Base-by-base conservation (phyloP, 2,797 vertebrate species). In the Pygocentrus nattereri region DNA sequence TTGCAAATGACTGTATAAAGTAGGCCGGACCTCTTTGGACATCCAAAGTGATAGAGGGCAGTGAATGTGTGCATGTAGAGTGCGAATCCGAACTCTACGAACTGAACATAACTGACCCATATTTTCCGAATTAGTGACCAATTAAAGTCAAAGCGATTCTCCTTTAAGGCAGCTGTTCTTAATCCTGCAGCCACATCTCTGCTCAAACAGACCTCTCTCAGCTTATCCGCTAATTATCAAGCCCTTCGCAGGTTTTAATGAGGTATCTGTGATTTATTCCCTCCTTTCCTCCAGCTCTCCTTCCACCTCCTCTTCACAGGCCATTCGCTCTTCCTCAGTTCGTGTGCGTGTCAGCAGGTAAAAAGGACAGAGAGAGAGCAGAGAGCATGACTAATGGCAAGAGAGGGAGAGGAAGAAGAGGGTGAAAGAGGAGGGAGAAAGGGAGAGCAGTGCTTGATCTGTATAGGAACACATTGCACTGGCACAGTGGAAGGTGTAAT, bases 391-490 rank as follows among this genome's bases (percentile, higher is more conserved):
- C 38, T 44, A 38, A 25, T 34, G 47, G 15, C 11, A 11, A 69
- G 52, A 77, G 50, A 71, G 47, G 30, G 31, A 70, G 41, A 64
- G 50, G 34, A 54, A 13, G 12, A 8, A 61, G 58, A 61, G 58
- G 11, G 8, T 15, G 23, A 59, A 27, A 13, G 23, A 1, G 38
- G 5, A 67, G 59, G 78, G 52, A 74, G 31, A 78, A 65, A 59
- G 5, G 19, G 27, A 30, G 13, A 23, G 30, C 56, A 59, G 38
- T 1, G 19, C 67, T 77, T 80, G 54, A 69, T 80, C 52, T 70
- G 50, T 64, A 49, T 70, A 58, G 65, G 69, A 81, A 79, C 38
- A 74, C 25, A 47, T 30, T 58, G 49, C 19, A 44, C 72, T 82
- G 76, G 67, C 16, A 68, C 19, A 54, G 64, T 7, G 49, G 47